Base-by-base conservation (phyloP, 2,888 invertebrate genomes). In the Automeris io region DNA sequence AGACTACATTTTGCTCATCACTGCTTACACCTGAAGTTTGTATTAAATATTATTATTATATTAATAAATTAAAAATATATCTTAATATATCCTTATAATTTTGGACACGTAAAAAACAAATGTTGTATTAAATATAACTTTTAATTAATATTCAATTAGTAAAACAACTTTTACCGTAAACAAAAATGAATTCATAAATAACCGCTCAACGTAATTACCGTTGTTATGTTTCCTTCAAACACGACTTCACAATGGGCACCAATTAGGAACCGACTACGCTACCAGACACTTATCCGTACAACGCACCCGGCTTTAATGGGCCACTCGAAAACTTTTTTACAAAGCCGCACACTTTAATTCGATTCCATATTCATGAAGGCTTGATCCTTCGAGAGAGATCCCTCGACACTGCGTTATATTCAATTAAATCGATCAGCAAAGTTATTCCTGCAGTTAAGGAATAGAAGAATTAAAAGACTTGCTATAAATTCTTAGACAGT, bases 351-450 rank as follows among this genome's bases (percentile, higher is more conserved):
- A 69, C 70, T 78, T 70, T 57, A 66, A 53, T 53, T 46, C 45
- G 53, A 54, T 74, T 81, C 67, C 77, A 83, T 82, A 83, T 81
- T 83, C 80, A 83, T 81, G 78, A 76, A 57, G 46, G 41, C 55
- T 56, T 47, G 46, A 51, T 51, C 45, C 49, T 41, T 47, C 37
- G 54, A 53, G 46, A 53, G 49, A 53, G 60, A 62, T 61, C 60
- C n/a, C n/a, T n/a, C 62, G 65, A 64, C 63, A 61, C 61, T 63
- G 69, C 63, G 64, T 75, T 81, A 79, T 74, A 80, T 83, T 80
- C 78, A 81, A 83, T 85, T 83, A 34, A n/a, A 26, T 29, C 11
- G 18, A 38, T 18, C 18, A 21, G 39, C 39, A 39, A 39, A 29
- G 26, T 39, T 39, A 34, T 25, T 21, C 16, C 21, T 33, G 34